phyloP scores from a whole-genome alignment of 2,113 vertebrate genomes.

The Tragulus kanchil region DNA sequence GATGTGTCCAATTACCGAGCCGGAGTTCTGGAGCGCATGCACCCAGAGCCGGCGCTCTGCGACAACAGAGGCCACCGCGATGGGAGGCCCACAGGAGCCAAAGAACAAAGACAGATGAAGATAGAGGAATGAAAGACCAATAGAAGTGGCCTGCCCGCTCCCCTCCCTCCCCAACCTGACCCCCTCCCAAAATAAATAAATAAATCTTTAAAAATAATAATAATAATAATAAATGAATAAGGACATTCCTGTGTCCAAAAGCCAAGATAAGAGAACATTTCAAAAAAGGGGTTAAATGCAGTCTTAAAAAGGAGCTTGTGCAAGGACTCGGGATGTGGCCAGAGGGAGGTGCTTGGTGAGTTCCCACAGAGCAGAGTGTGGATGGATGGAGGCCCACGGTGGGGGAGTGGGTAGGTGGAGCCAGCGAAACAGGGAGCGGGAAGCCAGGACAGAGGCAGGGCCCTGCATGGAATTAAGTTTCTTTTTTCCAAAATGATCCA shows the following conservation, averaged over 20 bases:
- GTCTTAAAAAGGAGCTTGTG: not conserved
- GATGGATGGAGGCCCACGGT: not conserved
- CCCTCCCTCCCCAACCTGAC: too few species aligned
- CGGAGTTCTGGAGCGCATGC: too few species aligned
- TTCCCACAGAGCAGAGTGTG: constrained; percentile 53
- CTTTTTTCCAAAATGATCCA: constrained; percentile 46
- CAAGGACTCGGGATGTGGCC: not conserved
- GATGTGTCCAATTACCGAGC: too few species aligned
- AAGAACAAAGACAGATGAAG: too few species aligned
- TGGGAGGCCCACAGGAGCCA: too few species aligned
- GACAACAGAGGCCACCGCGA: too few species aligned
- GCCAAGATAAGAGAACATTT: not conserved
- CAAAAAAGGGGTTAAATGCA: not conserved
- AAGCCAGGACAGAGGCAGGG: not conserved
- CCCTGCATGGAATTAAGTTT: constrained; percentile 48
- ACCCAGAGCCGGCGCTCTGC: too few species aligned
- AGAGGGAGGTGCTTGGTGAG: not conserved
- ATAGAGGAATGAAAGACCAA: too few species aligned
- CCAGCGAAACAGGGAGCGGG: not conserved
- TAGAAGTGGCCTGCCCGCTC: too few species aligned
- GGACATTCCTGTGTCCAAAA: not conserved
- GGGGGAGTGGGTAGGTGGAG: not conserved
- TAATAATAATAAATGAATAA: not conserved
- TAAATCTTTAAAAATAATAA: not conserved
- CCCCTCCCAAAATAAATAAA: too few species aligned